These are phyloP conservation scores for Fratercula arctica DNA, from an alignment of 2,797 vertebrate genomes.

Conservation along the genomic window DNA sequence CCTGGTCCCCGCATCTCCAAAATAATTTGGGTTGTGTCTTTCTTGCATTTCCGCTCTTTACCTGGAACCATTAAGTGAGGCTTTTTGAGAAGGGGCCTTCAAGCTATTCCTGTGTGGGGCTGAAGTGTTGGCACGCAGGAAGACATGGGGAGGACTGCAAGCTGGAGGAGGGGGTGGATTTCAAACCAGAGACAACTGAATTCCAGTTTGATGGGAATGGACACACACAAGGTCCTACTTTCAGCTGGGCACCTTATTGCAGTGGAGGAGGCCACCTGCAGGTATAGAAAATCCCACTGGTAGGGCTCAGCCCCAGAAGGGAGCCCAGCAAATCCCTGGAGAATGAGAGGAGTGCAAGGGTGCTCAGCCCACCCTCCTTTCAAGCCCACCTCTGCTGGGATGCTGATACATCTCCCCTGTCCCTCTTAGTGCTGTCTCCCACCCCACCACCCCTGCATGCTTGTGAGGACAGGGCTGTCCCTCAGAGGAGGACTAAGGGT, in stretches of 20 bases:
- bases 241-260: background rate
- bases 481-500: background rate
- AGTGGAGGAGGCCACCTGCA: background rate
- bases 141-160: background rate
- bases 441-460: rapidly evolving
- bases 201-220: background rate
- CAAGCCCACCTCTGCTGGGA: background rate
- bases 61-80: background rate
- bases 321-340: background rate
- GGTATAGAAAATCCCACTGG: background rate
- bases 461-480: background rate
- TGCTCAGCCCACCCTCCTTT: background rate
- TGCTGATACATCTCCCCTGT: background rate
- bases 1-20: background rate
- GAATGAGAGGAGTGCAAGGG: background rate
- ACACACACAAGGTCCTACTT: background rate
- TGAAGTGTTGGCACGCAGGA: background rate
- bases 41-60: background rate
- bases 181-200: background rate
- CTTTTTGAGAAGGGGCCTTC: background rate
- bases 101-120: rapidly evolving
- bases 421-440: background rate
- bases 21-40: background rate
- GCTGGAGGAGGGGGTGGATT: background rate
- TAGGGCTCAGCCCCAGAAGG: background rate